phyloP scores from a whole-genome alignment of 2,888 invertebrate species.

The Stenoptilia bipunctidactyla region DNA sequence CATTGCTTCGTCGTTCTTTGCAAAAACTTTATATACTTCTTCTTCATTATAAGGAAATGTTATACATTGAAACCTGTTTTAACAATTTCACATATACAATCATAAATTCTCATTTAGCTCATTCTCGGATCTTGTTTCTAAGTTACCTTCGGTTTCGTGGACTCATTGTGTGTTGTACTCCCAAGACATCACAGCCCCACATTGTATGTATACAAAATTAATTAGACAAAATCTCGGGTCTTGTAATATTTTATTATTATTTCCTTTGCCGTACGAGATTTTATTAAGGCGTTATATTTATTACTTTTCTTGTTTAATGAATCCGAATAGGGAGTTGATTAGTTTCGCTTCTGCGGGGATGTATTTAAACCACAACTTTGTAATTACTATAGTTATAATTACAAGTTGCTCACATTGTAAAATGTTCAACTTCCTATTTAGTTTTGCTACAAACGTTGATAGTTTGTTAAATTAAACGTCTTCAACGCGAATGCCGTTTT shows the following conservation, averaged over 20 bases:
- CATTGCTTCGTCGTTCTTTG: slow-evolving; percentile 31
- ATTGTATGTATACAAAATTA: slow-evolving; percentile 65
- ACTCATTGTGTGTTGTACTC: slow-evolving; percentile 63
- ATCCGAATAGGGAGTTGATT: slow-evolving; percentile 63
- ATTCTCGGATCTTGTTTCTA: slow-evolving; percentile 60
- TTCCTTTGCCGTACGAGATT: slow-evolving; percentile 54
- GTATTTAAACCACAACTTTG: slow-evolving; percentile 44
- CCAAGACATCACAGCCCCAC: slow-evolving; percentile 62
- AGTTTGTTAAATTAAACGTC: slow-evolving; percentile 66
- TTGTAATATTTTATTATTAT: slow-evolving; percentile 70
- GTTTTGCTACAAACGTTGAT: slow-evolving; percentile 46
- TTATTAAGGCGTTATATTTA: slow-evolving; percentile 64
- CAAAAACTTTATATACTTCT: slow-evolving; percentile 37
- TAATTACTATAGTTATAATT: slow-evolving; percentile 66
- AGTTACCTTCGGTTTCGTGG: slow-evolving; percentile 48
- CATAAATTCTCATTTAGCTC: slow-evolving; percentile 69
- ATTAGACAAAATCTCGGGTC: slow-evolving; percentile 65
- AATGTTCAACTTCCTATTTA: slow-evolving; percentile 39
- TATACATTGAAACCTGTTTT: slow-evolving; percentile 54
- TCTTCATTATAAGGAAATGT: slow-evolving; percentile 35
- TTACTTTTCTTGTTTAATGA: slow-evolving; percentile 55
- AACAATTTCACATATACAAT: slow-evolving; percentile 69
- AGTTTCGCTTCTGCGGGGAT: slow-evolving; percentile 47
- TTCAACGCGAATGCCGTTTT: slow-evolving; percentile 36
- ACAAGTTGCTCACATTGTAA: slow-evolving; percentile 50